Evolutionary conservation across 2,888 invertebrate genomes (phyloP), one percentile per base, ranked within the genome.

Genomic region (Tenthredo mesomela): DNA sequence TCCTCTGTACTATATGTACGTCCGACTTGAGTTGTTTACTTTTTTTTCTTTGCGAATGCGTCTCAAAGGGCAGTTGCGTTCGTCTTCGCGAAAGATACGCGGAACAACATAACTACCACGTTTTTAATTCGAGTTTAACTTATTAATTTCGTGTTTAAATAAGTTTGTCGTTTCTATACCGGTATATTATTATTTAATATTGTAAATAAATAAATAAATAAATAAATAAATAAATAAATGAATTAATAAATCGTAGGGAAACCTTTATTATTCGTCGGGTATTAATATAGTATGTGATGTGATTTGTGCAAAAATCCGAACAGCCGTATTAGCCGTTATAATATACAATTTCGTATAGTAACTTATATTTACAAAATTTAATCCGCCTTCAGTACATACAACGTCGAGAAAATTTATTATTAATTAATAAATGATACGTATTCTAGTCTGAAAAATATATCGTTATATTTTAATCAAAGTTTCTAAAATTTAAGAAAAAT

Each of bases 51-150:
- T n/a, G 82, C 47, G n/a, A 82, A 82, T 82, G 47, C 82, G 82
- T 82, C 65, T 61, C 47, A 67, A 82, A 82, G 82, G 82, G 82
- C 85, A 92, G 91, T 88, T 67, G 91, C n/a, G n/a, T 88, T 67
- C 65, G 82, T 82, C 82, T 65, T 47, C 67, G 67, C 43, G 33
- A 67, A 70, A 82, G 82, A 67, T 61, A 67, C 67, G 67, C 67
- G 70, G 47, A 80, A 61, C 50, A 0, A 77, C 18, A 12, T 43
- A 50, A 21, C 43, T 47, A n/a, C 25, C 43, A 70, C 50, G 33
- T 70, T 33, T 82, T 50, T 82, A 70, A 82, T 25, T 21, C 61
- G 25, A 61, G 7, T 25, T 80, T 25, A 50, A 50, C 29, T 54
- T 77, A 70, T 78, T 47, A 54, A 29, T 54, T 58, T 58, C 25